phyloP scores from a whole-genome alignment of 2,888 invertebrate genomes.

The Eupsilia transversa region DNA sequence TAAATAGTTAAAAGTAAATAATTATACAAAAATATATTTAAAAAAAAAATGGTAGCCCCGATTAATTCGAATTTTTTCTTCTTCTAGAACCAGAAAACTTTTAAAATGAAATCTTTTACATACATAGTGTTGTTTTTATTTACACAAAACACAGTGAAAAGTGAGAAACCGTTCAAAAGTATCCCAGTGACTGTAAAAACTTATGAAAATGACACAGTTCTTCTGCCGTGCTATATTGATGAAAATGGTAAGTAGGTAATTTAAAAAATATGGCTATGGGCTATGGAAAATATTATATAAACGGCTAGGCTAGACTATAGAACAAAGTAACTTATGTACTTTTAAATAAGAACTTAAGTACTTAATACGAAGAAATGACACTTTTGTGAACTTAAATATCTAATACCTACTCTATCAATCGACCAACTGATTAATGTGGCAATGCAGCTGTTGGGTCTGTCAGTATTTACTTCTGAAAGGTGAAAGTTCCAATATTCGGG shows the following conservation, averaged over 20 bases:
- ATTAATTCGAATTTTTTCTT: neutral
- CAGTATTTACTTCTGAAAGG: constrained; percentile 7
- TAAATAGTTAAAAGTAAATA: neutral
- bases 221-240: constrained; percentile 94
- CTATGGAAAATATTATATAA: neutral
- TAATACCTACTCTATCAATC: neutral
- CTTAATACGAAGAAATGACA: neutral
- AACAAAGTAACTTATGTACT: no score
- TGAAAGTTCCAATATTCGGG: neutral
- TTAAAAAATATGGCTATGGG: no score
- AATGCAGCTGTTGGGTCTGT: constrained; percentile 9
- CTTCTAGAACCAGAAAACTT: neutral
- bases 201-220: constrained; percentile 94
- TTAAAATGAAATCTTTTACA: constrained; percentile 63
- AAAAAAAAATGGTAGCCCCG: neutral
- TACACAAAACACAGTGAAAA: constrained; percentile 65
- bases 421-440: constrained; percentile 5
- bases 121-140: constrained; percentile 62
- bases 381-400: neutral
- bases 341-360: no score
- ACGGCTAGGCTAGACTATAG: no score
- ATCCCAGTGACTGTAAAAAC: constrained; percentile 94
- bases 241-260: constrained; percentile 90
- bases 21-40: neutral
- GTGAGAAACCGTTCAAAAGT: constrained; percentile 91